Evolutionary conservation across 2,888 invertebrate genomes (phyloP).

Genomic region (Phorcus lineatus): DNA sequence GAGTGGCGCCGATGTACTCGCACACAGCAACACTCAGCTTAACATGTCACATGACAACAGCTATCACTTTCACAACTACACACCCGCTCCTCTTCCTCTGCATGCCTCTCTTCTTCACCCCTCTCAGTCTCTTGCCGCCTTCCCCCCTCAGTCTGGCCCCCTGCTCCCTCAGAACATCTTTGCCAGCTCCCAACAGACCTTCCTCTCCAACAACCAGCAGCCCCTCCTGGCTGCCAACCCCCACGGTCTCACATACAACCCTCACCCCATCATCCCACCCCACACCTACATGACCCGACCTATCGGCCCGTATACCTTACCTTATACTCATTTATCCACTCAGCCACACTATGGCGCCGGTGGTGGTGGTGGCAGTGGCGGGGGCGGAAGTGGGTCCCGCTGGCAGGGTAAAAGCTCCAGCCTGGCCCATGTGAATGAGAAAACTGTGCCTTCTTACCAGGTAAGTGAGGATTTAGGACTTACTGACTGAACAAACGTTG

Average conservation of each 20-base stretch:
- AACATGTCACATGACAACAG: background rate
- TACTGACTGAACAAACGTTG: background rate
- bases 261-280: constrained; percentile 44
- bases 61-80: constrained; percentile 10
- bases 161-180: constrained; percentile 2
- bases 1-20: background rate
- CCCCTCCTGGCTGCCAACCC: constrained; percentile 46
- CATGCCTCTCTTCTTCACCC: background rate
- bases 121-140: constrained; percentile 15
- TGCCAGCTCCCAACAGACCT: background rate
- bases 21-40: constrained; percentile 3
- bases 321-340: constrained; percentile 48
- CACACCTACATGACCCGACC: constrained; percentile 43
- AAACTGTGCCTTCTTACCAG: constrained; percentile 61
- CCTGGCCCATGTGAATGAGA: constrained; percentile 61
- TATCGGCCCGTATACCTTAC: constrained; percentile 40
- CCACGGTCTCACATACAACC: constrained; percentile 26
- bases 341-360: constrained; percentile 57
- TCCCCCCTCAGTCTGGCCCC: constrained; percentile 9
- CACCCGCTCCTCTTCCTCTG: background rate
- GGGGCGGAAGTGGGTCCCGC: constrained; percentile 19
- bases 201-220: constrained; percentile 42
- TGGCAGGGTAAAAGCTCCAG: constrained; percentile 60
- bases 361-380: background rate
- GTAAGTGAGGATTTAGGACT: constrained; percentile 42